Evolutionary conservation across 2,888 invertebrate species (phyloP), one percentile per base, ranked within the genome.

Genomic region (Dicranocentrus wangi): DNA sequence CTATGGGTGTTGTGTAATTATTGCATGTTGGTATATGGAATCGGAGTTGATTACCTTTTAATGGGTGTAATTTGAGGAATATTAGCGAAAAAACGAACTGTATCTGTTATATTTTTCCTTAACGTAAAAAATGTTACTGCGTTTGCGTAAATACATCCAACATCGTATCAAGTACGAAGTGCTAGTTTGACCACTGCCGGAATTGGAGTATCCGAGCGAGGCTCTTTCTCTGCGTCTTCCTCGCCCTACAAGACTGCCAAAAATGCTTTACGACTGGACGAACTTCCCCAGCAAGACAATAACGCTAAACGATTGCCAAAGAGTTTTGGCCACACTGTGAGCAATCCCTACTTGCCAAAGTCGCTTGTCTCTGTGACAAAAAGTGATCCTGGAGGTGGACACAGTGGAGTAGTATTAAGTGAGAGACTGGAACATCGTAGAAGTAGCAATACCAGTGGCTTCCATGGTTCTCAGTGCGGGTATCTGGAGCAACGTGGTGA

Each of bases 21-120:
- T 58, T 27, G 25, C 8, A 25, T 25, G 10, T 21, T 55, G 13
- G 47, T 5, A n/a, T 47, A 47, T n/a, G 47, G 10, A 47, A 47
- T 10, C 47, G n/a, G 13, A 47, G 3, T 32, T 32, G 32, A 47
- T 47, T 47, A 47, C 15, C n/a, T 32, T 32, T 32, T 32, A 10
- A 32, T 32, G 3, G 15, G 47, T n/a, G n/a, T n/a, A 47, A 47
- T n/a, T n/a, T n/a, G n/a, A n/a, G n/a, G n/a, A n/a, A n/a, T n/a
- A 47, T n/a, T 47, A n/a, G n/a, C 25, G 25, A 27, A 58, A 60
- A 60, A 32, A n/a, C 25, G 42, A 47, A 39, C 17, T 10, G 32
- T 79, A 78, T 72, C n/a, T n/a, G n/a, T n/a, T n/a, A n/a, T n/a
- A n/a, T n/a, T n/a, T 81, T 83, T 83, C 83, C 83, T 83, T 83